These are phyloP conservation scores for Lepas anatifera DNA, from an alignment of 2,888 invertebrate species.

Conservation along the genomic window DNA sequence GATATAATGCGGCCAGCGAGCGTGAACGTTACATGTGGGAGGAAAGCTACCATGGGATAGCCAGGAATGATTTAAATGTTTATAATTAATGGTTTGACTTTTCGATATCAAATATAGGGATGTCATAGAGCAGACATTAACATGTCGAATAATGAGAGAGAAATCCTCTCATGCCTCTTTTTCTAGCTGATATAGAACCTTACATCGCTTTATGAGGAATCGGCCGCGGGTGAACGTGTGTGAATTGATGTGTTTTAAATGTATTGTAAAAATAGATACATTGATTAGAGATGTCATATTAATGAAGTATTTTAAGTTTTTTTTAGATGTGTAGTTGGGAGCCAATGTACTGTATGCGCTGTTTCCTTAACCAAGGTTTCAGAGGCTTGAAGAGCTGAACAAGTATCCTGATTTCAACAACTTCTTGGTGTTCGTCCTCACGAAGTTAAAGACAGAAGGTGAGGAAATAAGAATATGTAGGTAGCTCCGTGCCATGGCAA, in stretches of 20 bases:
- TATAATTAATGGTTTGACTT: no score
- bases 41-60: no score
- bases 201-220: no score
- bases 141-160: no score
- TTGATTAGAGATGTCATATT: constrained; percentile 19
- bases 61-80: no score
- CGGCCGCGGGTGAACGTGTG: no score
- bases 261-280: background rate
- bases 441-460: constrained; percentile 80
- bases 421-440: constrained; percentile 94
- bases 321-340: background rate
- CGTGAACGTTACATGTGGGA: no score
- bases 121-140: no score
- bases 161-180: no score
- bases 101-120: no score
- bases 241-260: background rate
- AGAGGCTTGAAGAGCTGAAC: constrained; percentile 98
- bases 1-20: no score
- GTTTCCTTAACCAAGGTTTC: constrained; percentile 30
- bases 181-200: no score
- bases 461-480: constrained; percentile 27
- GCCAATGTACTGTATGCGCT: constrained; percentile 30
- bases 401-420: constrained; percentile 98
- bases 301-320: constrained; percentile 18
- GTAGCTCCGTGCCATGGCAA: constrained; percentile 10